Evolutionary conservation across 2,113 vertebrate genomes (phyloP).

Genomic region (Nothoprocta perdicaria): DNA sequence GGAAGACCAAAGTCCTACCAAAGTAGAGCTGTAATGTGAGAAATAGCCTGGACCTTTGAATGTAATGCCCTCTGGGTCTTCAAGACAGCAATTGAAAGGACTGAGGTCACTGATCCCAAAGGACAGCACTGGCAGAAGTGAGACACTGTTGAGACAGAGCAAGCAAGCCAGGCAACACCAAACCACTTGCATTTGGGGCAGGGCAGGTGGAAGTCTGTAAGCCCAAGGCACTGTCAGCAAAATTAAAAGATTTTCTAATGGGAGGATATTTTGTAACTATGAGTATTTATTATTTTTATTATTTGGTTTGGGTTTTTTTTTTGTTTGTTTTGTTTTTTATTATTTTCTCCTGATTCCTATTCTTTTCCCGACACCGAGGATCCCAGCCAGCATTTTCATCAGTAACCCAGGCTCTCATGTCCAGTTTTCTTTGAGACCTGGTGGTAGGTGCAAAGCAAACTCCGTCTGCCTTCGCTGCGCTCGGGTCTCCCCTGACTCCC

Average conservation of each 20-base stretch:
- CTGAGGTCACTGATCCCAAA: background rate
- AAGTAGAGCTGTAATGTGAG: background rate
- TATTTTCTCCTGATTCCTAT: background rate
- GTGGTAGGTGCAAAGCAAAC: background rate
- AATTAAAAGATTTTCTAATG: background rate
- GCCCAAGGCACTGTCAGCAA: background rate
- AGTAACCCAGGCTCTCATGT: background rate
- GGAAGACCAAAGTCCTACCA: background rate
- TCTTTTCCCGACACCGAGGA: background rate
- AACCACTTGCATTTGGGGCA: background rate
- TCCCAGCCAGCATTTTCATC: background rate
- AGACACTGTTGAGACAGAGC: background rate
- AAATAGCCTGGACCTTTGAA: background rate
- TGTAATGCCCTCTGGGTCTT: background rate
- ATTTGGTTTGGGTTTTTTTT: background rate
- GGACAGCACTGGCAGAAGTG: accelerated
- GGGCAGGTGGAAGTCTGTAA: background rate
- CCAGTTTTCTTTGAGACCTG: background rate
- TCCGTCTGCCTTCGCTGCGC: background rate
- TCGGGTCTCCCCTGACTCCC: background rate
- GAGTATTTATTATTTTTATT: background rate
- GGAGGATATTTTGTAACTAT: background rate
- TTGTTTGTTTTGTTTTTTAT: background rate
- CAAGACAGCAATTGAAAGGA: background rate
- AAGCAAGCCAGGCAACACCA: background rate